Conservation (phyloP, 1,140 invertebrate species). For the Gryllus bimaculatus region DNA sequence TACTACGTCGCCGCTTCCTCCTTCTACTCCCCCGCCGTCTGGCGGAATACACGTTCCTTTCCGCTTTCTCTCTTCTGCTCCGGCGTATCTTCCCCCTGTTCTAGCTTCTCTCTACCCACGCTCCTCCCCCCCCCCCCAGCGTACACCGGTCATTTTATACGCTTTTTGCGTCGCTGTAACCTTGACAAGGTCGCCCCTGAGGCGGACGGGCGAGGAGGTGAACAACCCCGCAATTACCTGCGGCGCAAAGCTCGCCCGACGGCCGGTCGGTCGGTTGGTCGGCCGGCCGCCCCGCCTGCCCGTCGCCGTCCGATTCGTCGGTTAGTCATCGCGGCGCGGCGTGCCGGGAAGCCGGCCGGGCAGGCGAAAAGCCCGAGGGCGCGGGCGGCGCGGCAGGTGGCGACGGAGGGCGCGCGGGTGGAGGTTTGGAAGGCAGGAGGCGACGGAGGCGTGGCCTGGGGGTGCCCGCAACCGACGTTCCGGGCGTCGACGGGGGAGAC, state of each 20-base stretch:
- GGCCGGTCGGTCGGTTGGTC: constrained; percentile 34
- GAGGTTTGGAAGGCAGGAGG: too few relatives aligned
- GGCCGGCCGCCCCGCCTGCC: constrained; percentile 42
- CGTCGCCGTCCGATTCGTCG: constrained; percentile 24
- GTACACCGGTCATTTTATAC: background rate
- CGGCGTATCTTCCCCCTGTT: too few relatives aligned
- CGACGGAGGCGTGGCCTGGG: too few relatives aligned
- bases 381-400: too few relatives aligned
- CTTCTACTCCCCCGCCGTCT: background rate
- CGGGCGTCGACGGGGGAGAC: too few relatives aligned
- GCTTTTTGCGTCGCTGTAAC: constrained; percentile 12
- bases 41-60: background rate
- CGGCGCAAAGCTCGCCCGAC: background rate
- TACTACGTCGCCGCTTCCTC: background rate
- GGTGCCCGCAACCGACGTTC: too few relatives aligned
- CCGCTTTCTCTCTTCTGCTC: too few relatives aligned
- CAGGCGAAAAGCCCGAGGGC: too few relatives aligned
- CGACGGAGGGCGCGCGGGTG: too few relatives aligned
- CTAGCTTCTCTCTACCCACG: background rate
- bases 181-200: constrained; percentile 12
- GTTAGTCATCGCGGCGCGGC: constrained; percentile 40
- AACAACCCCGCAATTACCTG: background rate
- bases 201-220: background rate
- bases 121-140: too few relatives aligned
- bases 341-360: too few relatives aligned